phyloP scores from a whole-genome alignment of 2,113 vertebrate genomes.

The Hoplias malabaricus region DNA sequence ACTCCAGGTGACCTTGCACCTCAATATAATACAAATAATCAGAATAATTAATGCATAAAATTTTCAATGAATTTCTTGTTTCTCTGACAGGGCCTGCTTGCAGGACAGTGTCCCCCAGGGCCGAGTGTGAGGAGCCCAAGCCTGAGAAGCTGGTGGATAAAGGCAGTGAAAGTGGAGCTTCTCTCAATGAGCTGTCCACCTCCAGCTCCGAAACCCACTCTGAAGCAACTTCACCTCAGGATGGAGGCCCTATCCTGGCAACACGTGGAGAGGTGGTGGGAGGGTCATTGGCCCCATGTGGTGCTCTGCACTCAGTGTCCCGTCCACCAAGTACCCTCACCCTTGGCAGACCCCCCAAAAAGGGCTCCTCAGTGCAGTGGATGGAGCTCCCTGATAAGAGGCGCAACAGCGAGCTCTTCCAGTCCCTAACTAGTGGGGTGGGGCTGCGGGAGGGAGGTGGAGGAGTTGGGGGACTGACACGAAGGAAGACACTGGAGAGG shows the following conservation, averaged over 20 bases:
- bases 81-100: conserved; percentile 76
- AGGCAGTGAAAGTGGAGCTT: conserved; percentile 87
- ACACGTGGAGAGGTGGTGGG: conserved; percentile 45
- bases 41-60: too few relatives aligned
- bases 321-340: conserved; percentile 84
- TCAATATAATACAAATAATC: too few relatives aligned
- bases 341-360: conserved; percentile 83
- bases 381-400: conserved; percentile 84
- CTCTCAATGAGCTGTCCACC: conserved; percentile 84
- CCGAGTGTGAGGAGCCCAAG: conserved; percentile 79
- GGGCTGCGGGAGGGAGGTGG: conserved; percentile 59
- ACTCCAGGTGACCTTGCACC: too few relatives aligned
- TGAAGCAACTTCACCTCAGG: conserved; percentile 82
- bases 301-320: conserved; percentile 70
- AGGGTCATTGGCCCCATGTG: conserved; percentile 49
- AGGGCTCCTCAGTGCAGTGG: conserved; percentile 78
- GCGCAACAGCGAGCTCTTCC: conserved; percentile 90
- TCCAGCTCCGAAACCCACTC: conserved; percentile 90
- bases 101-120: conserved; percentile 76
- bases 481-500: conserved; percentile 85
- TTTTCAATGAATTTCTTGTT: conserved; percentile 36
- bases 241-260: conserved; percentile 55
- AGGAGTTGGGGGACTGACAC: conserved; percentile 81
- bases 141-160: conserved; percentile 79
- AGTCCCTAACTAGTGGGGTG: conserved; percentile 81